A percentile compares a stretch with the other conserved stretches of the same genome.
These are phyloP conservation scores for Clytia hemisphaerica DNA, from an alignment of 30 jellyfish, hydroid and myxozoan genomes.

Conservation along the genomic window DNA sequence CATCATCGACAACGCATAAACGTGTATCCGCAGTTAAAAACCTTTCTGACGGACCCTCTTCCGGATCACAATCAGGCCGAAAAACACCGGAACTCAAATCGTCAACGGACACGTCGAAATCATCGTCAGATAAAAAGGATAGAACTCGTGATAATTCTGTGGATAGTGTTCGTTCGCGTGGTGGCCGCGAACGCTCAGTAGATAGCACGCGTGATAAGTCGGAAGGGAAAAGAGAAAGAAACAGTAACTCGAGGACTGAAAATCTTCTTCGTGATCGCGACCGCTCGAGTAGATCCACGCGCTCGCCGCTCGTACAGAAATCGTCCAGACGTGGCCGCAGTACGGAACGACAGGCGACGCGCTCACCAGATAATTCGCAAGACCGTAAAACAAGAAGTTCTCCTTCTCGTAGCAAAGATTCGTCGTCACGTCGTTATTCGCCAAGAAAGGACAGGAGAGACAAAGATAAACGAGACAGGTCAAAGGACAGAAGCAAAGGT, in stretches of 20 bases:
- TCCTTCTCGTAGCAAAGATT: too few species aligned
- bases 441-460: too few species aligned
- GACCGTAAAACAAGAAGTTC: too few species aligned
- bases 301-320: not conserved
- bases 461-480: not conserved
- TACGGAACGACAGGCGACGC: not conserved
- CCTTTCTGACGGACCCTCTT: constrained; percentile 33
- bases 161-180: not conserved
- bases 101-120: too few species aligned
- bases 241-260: too few species aligned
- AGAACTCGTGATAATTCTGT: not conserved
- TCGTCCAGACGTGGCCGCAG: not conserved
- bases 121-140: not conserved
- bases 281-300: not conserved
- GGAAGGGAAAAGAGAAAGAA: constrained; percentile 46
- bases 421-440: too few species aligned
- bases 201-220: constrained; percentile 10
- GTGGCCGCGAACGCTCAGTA: not conserved
- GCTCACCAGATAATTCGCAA: not conserved
- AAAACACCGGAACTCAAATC: constrained; percentile 20
- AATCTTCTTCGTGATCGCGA: not conserved
- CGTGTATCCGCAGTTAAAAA: constrained; percentile 23
- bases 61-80: not conserved
- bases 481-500: constrained; percentile 10
- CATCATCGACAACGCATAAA: constrained; percentile 32